phyloP scores from a whole-genome alignment of 2,113 vertebrate species.

The Urocynchramus pylzowi region DNA sequence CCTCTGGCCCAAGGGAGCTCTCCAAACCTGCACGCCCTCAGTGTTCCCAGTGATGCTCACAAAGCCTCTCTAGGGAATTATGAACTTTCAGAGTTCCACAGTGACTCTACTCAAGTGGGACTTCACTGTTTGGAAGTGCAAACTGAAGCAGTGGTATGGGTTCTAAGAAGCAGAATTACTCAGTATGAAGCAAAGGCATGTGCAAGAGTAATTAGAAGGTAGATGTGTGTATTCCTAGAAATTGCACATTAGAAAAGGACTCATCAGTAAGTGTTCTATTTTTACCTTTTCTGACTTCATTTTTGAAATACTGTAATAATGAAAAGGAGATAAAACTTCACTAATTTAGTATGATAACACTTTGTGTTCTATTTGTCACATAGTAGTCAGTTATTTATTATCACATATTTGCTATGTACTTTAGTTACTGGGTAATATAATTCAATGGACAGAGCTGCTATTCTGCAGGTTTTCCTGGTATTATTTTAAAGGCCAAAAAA shows the following conservation, averaged over 20 bases:
- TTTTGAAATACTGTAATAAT: background rate
- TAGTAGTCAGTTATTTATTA: background rate
- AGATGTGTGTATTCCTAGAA: background rate
- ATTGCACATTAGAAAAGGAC: background rate
- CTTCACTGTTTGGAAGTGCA: background rate
- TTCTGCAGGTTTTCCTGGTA: background rate
- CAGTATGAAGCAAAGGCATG: background rate
- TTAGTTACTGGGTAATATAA: background rate
- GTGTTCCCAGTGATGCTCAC: background rate
- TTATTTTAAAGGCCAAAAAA: background rate
- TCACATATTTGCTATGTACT: background rate
- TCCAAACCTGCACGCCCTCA: background rate
- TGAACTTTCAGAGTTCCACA: background rate
- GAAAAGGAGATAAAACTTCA: background rate
- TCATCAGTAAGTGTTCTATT: background rate
- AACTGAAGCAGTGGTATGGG: background rate
- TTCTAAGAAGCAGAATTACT: background rate
- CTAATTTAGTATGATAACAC: background rate
- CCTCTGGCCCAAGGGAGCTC: fast-evolving
- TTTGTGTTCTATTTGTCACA: background rate
- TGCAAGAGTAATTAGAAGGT: background rate
- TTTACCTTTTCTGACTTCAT: background rate
- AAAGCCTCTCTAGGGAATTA: fast-evolving
- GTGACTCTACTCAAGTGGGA: background rate
- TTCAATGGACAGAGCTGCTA: background rate